Base-by-base conservation (phyloP, 2,113 vertebrate genomes). In the Scomber scombrus region DNA sequence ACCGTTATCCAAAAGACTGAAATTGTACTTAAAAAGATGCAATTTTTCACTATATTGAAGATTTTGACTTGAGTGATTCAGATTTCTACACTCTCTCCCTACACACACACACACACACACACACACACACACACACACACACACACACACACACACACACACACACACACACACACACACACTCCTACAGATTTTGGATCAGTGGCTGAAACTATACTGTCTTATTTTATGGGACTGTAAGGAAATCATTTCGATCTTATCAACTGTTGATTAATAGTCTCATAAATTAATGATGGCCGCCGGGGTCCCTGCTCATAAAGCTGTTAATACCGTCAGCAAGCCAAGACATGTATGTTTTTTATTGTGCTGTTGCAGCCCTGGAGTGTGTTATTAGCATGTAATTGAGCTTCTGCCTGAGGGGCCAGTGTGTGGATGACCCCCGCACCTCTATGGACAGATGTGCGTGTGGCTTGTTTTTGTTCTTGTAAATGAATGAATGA, bases 341-440 rank as follows among this genome's bases (percentile, higher is more conserved):
- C 72, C 78, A 67, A 40, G 51, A 23, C 66, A 16, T 78, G 75
- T 40, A 58, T 80, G 45, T 81, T 77, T 77, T 76, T 63, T 60
- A 62, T 47, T 80, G 56, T 75, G 54, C 62, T 54, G 50, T 51
- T 29, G 52, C 45, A 31, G 50, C 74, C 60, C 49, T 50, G 14
- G 13, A 65, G 46, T 71, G 49, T 78, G 81, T 81, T 82, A 74
- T 83, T 88, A 85, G 80, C 81, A 71, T 84, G 80, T 83, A 76
- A 78, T 55, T 64, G 66, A 80, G 78, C 74, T 74, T 50, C 40
- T 58, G 72, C 78, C 72, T 75, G 52, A 51, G 67, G 69, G 64
- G 18, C 50, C 79, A 18, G 2, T 64, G 40, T 66, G 47, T 75
- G 50, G 11, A 80, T 1, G 23, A 63, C 76, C 68, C 23, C 58